A percentile compares a stretch with the other conserved stretches of the same genome.
Conservation (phyloP, 2,888 invertebrate genomes). For the Imbricaverruca yamaguchii region DNA sequence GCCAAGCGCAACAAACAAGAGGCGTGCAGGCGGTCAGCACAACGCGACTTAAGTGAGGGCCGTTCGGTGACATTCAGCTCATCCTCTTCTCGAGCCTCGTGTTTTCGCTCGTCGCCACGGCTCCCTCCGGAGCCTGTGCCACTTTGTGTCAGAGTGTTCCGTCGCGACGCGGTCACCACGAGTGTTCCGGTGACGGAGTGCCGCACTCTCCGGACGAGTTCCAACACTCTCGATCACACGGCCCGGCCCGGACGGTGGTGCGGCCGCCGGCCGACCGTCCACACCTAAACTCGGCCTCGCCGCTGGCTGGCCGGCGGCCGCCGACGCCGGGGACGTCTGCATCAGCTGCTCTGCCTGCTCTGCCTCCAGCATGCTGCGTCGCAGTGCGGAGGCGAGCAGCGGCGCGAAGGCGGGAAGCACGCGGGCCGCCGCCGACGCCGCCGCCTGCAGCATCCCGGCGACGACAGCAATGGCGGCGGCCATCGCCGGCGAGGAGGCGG, state of each 20-base stretch:
- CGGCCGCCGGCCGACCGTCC: neutral
- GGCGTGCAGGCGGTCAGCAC: too few species aligned
- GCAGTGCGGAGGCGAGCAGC: neutral
- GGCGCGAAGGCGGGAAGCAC: neutral
- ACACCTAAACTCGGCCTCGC: neutral
- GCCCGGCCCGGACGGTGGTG: too few species aligned
- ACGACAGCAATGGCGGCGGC: neutral
- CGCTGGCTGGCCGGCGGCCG: neutral
- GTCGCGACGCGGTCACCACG: too few species aligned
- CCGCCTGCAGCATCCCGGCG: neutral
- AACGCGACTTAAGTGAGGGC: too few species aligned
- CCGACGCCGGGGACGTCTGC: neutral
- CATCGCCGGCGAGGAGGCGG: neutral
- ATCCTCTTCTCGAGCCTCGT: too few species aligned
- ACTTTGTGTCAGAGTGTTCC: too few species aligned
- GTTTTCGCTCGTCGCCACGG: too few species aligned
- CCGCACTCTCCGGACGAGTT: neutral
- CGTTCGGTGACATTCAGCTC: too few species aligned
- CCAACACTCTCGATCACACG: neutral
- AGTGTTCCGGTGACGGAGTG: too few species aligned
- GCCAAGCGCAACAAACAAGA: too few species aligned
- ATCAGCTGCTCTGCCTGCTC: neutral
- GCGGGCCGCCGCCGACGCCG: neutral
- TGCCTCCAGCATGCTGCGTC: neutral
- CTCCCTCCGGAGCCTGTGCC: too few species aligned